Percentiles rank a stretch among this genome's conserved stretches.
Evolutionary conservation across 1,140 invertebrate genomes (phyloP).

Genomic region (Phthorimaea operculella): DNA sequence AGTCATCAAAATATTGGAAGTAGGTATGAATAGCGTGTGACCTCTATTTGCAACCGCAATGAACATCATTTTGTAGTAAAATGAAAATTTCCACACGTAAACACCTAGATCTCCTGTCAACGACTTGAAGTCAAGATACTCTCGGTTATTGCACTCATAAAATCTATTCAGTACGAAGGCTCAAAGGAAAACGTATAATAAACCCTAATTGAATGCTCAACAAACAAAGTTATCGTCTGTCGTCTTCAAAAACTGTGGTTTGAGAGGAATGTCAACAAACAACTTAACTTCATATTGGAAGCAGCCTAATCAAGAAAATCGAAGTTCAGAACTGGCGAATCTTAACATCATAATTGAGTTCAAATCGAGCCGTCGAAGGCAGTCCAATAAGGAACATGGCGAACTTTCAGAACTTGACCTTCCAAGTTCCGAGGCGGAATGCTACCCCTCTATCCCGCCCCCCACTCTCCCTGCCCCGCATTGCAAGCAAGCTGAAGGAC

Average conservation of each 20-base stretch:
- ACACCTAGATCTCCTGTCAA: too few relatives aligned
- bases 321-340: conserved; percentile 9
- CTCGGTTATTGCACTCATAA: too few relatives aligned
- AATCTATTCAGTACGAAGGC: too few relatives aligned
- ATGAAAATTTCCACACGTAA: too few relatives aligned
- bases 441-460: conserved; percentile 15
- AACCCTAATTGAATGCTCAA: neutral
- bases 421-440: conserved; percentile 43
- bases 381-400: conserved; percentile 40
- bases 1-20: neutral
- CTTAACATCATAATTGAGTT: conserved; percentile 23
- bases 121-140: too few relatives aligned
- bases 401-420: conserved; percentile 51
- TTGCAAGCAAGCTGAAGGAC: conserved; percentile 54
- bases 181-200: too few relatives aligned
- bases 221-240: neutral
- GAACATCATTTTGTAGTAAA: neutral
- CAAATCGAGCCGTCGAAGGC: conserved; percentile 17
- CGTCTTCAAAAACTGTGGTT: neutral
- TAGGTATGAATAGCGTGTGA: neutral
- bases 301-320: neutral
- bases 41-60: neutral
- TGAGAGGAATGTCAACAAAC: neutral
- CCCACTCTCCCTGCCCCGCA: conserved; percentile 35
- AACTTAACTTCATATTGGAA: neutral